Conservation (phyloP, 2,113 vertebrate species). For the Antidorcas marsupialis region DNA sequence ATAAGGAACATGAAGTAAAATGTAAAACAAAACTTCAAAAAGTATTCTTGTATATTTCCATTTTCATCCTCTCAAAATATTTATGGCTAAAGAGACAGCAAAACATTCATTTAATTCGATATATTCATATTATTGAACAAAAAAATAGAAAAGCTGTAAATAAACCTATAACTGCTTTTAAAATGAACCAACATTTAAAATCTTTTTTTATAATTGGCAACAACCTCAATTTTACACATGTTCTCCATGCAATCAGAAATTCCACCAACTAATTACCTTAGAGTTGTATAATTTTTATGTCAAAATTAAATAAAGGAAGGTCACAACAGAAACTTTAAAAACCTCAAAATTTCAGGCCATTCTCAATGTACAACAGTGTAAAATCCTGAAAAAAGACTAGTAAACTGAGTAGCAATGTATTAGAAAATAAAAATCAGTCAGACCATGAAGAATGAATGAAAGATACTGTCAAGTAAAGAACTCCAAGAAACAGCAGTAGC, state of each 20-base stretch:
- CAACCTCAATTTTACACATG: neutral
- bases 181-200: neutral
- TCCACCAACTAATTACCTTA: neutral
- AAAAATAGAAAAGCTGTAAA: neutral
- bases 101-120: neutral
- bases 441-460: neutral
- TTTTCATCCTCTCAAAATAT: conserved; percentile 7
- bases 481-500: neutral
- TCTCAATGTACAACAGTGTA: neutral
- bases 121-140: neutral
- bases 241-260: neutral
- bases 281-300: neutral
- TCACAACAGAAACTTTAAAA: neutral
- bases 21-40: conserved; percentile 37
- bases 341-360: neutral
- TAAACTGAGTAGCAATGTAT: neutral
- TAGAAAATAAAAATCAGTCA: neutral
- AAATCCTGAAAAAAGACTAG: neutral
- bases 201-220: neutral
- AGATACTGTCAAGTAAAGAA: neutral
- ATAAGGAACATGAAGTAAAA: conserved; percentile 60
- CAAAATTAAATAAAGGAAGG: neutral
- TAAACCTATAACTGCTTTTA: neutral
- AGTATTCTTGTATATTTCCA: neutral
- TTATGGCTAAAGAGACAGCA: neutral